Base-by-base conservation (phyloP, 2,113 vertebrate species). In the Cariama cristata region DNA sequence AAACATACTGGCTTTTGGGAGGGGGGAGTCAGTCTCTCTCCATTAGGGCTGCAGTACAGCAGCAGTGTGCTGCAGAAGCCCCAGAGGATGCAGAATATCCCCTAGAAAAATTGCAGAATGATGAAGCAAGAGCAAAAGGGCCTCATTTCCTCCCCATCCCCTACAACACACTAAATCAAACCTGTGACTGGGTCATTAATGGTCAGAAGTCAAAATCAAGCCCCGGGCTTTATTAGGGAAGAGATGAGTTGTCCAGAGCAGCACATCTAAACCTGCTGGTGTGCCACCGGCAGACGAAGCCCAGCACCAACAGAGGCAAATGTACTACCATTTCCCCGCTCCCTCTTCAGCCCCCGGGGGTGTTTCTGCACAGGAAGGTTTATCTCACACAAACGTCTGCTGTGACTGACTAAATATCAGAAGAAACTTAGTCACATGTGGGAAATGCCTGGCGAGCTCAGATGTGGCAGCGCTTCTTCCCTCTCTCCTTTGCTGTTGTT, bases 381-480 rank as follows among this genome's bases (percentile, higher is more conserved):
- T 73, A 20, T 64, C 33, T 79, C 79, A 62, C 45, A 47, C 74
- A 79, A 2, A 79, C 76, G 22, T 53, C n/a, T 83, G 40, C 58
- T 52, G 33, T 82, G 91, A 88, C 35, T 67, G 86, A 77, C 79
- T 80, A 88, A 66, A 71, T 63, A 77, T 7, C 60, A 60, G 91
- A 91, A 86, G 59, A 89, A 84, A 69, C 76, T 84, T 86, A 94
- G 87, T 81, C 90, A 91, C 59, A 63, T 1, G 1, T 8, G 22
- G 67, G 40, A 94, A 80, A 84, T n/a, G 2, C 32, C 11, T 5
- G 0, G 52, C 0, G 1, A 77, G 64, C 27, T 77, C 45, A 50
- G n/a, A 47, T 59, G 42, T 32, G 21, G 40, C 56, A 87, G 40
- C 0, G 0, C 35, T 83, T 77, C 67, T 80, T 92, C 62, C 79